Evolutionary conservation across 1,140 invertebrate species (phyloP), one percentile per base, ranked within the genome.

Genomic region (Eubasilissa regina): DNA sequence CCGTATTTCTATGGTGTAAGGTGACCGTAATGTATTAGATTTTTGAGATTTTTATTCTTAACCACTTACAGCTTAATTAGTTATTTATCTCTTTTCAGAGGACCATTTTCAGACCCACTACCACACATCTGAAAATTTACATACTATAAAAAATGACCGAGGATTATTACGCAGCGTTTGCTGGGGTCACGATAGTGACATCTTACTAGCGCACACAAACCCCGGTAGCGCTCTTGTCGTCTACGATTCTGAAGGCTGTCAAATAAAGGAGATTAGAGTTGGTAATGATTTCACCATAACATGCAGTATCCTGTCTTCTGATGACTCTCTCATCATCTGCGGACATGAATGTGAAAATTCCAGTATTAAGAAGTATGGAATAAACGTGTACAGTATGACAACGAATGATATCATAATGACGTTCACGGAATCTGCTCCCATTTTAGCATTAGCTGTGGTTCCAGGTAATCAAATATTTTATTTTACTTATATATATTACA

Each of bases 151-250:
- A 3, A 0, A 55, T 19, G 17, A 12, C 19, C 47, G 55, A 7
- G 80, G 78, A 21, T 7, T 15, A 6, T 58, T 60, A 3, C 7
- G 58, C 56, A 56, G 74, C 43, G 55, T 72, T 8, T 58, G 25
- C 53, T 82, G 80, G 80, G 66, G 77, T 15, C 77, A 60, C 43
- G n/a, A 56, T 4, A 17, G 15, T 19, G 53, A 82, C 47, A 77
- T 82, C 1, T 13, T 82, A 8, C 48, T 81, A 17, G n/a, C 66
- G 0, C 75, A 79, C 43, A 77, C 68, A 17, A 53, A 79, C 75
- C 74, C 70, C 25, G 73, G 77, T 19, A 77, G 62, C 25, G 25
- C 64, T 13, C 47, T 79, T 10, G 13, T 73, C 7, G 48, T 82
- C 1, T 79, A 77, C 44, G 43, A 73, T 58, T 35, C 45, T 0